Base-by-base conservation (phyloP, 2,888 invertebrate species). In the Ecliptopera silaceata region DNA sequence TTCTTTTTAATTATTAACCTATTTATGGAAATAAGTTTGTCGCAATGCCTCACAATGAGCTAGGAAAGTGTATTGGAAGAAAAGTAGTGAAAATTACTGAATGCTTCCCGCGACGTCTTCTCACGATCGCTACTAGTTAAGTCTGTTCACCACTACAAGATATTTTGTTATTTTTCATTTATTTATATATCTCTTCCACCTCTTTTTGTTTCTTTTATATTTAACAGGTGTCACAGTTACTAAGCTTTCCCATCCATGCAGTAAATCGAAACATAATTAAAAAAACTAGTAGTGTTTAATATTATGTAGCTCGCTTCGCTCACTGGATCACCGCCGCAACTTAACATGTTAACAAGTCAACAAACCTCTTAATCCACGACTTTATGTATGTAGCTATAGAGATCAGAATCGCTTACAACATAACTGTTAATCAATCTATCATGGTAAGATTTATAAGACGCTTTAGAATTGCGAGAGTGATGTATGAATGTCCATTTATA, bases 61-160 rank as follows among this genome's bases (percentile, higher is more conserved):
- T 66, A 80, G 59, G 81, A 84, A 84, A 83, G 81, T 84, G 74
- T 63, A 47, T 51, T 56, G 10, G 60, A 71, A 75, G 82, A 82
- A 86, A 84, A 84, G 79, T 79, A 62, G 82, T 77, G 80, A 82
- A 83, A 84, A 82, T 78, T 74, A 72, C 74, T 66, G 71, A 79
- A 77, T 77, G 78, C 77, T 66, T 66, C 66, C 62, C 61, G 63
- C 60, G 56, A 46, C 36, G 42, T 55, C 48, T 54, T 65, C 65
- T 58, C 65, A 65, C 63, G 65, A 60, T 54, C 38, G 12, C 42
- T 56, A 43, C 18, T 32, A 22, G 17, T 51, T 17, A 49, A 13
- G 59, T 3, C 8, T 39, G 47, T 12, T 12, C 4, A 5, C 41
- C 59, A 63, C 42, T 44, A n/a, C 11, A 11, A 54, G 47, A 54